Evolutionary conservation across 2,113 vertebrate species (phyloP).

Genomic region (Bufo gargarizans): DNA sequence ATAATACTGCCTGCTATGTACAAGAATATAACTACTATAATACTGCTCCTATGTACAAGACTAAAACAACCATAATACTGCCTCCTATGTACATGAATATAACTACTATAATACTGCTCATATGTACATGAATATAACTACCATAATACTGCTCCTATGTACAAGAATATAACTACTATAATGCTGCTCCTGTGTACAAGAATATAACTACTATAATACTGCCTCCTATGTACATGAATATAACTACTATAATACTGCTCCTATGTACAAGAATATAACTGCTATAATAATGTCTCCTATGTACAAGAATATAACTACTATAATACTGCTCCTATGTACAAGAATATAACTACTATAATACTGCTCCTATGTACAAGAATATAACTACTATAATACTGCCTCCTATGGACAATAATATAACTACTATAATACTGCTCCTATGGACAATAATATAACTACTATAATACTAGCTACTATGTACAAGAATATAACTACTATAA

Average conservation of each 20-base stretch:
- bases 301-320: not conserved
- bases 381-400: constrained; percentile 10
- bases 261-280: not conserved
- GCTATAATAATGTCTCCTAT: not conserved
- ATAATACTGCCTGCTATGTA: no score
- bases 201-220: constrained; percentile 2
- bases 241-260: not conserved
- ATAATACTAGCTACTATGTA: not conserved
- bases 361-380: not conserved
- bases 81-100: no score
- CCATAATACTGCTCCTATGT: no score
- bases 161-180: no score
- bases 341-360: constrained; percentile 1
- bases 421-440: not conserved
- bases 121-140: no score
- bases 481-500: constrained; percentile 8
- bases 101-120: no score
- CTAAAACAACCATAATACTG: no score
- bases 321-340: not conserved
- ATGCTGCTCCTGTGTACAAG: not conserved
- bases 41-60: no score
- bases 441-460: not conserved
- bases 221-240: not conserved
- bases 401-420: not conserved
- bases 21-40: no score